Conservation (phyloP, 2,888 invertebrate genomes). For the Cistogaster globosa region DNA sequence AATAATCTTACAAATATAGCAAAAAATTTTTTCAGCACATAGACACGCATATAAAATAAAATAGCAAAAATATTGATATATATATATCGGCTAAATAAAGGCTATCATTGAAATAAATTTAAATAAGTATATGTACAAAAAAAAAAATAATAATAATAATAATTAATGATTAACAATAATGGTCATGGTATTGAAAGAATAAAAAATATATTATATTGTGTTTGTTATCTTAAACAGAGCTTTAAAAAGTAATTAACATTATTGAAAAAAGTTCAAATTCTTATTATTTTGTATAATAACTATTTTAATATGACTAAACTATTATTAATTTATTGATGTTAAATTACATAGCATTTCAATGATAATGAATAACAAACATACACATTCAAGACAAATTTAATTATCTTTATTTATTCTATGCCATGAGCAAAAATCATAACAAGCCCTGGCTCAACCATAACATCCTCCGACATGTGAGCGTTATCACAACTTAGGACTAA, state of each 20-base stretch:
- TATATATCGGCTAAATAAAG: constrained; percentile 23
- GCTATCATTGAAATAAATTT: constrained; percentile 14
- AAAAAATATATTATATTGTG: constrained; percentile 23
- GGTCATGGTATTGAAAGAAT: constrained; percentile 46
- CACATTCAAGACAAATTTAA: constrained; percentile 30
- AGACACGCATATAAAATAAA: constrained; percentile 27
- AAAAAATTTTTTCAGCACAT: constrained; percentile 24
- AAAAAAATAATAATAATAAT: too few species aligned
- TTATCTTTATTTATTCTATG: constrained; percentile 86
- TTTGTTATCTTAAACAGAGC: neutral
- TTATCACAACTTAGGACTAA: constrained; percentile 97
- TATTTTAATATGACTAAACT: constrained; percentile 10
- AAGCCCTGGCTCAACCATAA: constrained; percentile 97
- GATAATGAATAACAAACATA: constrained; percentile 58
- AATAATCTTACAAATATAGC: constrained; percentile 48
- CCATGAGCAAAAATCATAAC: constrained; percentile 99
- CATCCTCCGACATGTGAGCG: constrained; percentile 96
- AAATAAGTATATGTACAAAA: constrained; percentile 25
- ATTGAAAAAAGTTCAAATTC: constrained; percentile 15
- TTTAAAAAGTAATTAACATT: constrained; percentile 51
- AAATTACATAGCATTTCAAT: constrained; percentile 49
- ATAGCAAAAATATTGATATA: constrained; percentile 2
- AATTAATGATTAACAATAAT: constrained; percentile 26
- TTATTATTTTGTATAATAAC: constrained; percentile 11
- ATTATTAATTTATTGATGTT: constrained; percentile 33